Conservation (phyloP, 2,797 vertebrate genomes). For the Sebastes kiyomatsui region DNA sequence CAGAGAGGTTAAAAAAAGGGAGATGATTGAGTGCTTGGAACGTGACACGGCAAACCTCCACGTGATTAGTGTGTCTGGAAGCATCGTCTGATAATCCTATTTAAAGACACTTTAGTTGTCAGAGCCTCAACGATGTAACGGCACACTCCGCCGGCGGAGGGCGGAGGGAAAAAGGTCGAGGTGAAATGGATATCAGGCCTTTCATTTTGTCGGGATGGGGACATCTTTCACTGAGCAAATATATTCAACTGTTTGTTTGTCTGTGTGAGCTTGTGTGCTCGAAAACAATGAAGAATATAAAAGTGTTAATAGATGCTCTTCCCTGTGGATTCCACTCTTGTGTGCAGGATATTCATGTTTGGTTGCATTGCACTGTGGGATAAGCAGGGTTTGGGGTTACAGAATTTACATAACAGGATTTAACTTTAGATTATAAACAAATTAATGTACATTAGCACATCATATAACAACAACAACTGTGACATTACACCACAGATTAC, state of each 20-base stretch:
- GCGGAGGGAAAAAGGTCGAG: background rate
- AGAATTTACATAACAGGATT: background rate
- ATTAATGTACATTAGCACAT: background rate
- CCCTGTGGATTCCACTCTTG: background rate
- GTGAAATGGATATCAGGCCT: constrained; percentile 39
- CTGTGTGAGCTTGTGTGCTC: background rate
- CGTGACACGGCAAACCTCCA: constrained; percentile 68
- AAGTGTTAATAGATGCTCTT: background rate
- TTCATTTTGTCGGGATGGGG: constrained; percentile 35
- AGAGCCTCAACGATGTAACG: constrained; percentile 53
- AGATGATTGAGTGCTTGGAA: constrained; percentile 55
- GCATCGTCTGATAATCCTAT: constrained; percentile 71
- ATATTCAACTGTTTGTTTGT: background rate
- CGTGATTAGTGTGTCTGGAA: constrained; percentile 66
- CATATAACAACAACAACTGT: background rate
- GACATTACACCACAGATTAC: background rate
- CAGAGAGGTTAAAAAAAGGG: constrained; percentile 16
- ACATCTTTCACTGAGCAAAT: background rate
- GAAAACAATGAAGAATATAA: background rate
- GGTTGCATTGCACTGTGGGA: background rate
- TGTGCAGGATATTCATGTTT: background rate
- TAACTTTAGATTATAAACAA: background rate
- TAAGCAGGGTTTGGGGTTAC: background rate
- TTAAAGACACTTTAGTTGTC: constrained; percentile 76
- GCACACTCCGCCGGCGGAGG: constrained; percentile 22